These are phyloP conservation scores for Platysteira castanea DNA, from an alignment of 2,113 vertebrate genomes.

Conservation along the genomic window DNA sequence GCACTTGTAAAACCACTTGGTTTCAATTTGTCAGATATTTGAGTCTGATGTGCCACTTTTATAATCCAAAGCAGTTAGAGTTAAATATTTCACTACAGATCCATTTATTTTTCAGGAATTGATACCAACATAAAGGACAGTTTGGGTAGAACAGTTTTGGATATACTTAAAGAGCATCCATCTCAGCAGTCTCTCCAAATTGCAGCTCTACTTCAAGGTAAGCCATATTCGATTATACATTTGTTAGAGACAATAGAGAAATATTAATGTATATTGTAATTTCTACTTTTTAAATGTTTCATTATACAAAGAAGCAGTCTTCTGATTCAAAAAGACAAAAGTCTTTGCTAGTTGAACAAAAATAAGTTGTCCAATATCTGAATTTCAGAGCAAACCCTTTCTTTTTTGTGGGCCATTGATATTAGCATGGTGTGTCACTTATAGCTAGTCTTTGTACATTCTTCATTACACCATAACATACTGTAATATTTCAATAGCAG, in stretches of 20 bases:
- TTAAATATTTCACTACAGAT: constrained; percentile 8
- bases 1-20: background rate
- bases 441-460: background rate
- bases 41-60: background rate
- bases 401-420: background rate
- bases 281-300: background rate
- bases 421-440: background rate
- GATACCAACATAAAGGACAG: constrained; percentile 88
- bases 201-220: constrained; percentile 92
- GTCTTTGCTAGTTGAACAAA: background rate
- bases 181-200: constrained; percentile 95
- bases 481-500: background rate
- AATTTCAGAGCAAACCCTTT: background rate
- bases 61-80: background rate
- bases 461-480: background rate
- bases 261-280: background rate
- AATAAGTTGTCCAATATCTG: background rate
- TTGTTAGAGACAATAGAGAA: background rate
- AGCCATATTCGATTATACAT: background rate
- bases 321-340: background rate
- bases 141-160: constrained; percentile 88
- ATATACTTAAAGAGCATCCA: constrained; percentile 91
- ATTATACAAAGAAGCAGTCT: background rate
- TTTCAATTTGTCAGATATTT: background rate
- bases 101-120: constrained; percentile 81